Evolutionary conservation across 2,113 vertebrate species (phyloP).

Genomic region (Plecturocebus donacophilus): DNA sequence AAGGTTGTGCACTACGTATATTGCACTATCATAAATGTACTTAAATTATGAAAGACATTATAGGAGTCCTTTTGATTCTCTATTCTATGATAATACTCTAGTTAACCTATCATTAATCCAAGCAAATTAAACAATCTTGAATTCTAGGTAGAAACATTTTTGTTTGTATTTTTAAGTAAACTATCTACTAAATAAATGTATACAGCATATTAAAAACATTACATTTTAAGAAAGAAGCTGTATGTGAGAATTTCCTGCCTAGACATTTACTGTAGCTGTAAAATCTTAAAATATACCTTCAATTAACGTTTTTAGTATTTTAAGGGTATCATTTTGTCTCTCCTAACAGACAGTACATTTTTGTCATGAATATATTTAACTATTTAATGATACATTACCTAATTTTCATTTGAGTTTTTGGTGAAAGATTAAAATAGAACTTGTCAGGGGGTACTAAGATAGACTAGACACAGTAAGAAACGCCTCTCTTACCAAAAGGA

Average conservation of each 20-base stretch:
- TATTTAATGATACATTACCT: constrained; percentile 44
- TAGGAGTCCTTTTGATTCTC: background rate
- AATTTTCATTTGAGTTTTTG: constrained; percentile 51
- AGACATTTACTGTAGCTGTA: constrained; percentile 24
- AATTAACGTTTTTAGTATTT: constrained; percentile 55
- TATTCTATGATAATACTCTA: background rate
- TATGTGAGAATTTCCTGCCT: background rate
- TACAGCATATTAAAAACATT: background rate
- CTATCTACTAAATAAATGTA: background rate
- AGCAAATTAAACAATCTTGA: background rate
- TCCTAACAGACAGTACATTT: constrained; percentile 55
- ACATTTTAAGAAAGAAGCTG: background rate
- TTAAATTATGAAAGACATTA: background rate
- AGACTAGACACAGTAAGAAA: no score
- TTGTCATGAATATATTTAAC: constrained; percentile 51
- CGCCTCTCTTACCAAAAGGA: no score
- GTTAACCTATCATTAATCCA: background rate
- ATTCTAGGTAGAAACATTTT: background rate
- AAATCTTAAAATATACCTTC: constrained; percentile 56
- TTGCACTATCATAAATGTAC: background rate
- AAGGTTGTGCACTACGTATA: background rate
- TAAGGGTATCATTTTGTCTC: constrained; percentile 29
- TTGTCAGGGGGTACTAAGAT: no score
- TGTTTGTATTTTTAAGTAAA: background rate
- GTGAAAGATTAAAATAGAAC: constrained; percentile 54